These are phyloP conservation scores for Pseudococcus viburni DNA, from an alignment of 2,888 invertebrate genomes.

Conservation along the genomic window DNA sequence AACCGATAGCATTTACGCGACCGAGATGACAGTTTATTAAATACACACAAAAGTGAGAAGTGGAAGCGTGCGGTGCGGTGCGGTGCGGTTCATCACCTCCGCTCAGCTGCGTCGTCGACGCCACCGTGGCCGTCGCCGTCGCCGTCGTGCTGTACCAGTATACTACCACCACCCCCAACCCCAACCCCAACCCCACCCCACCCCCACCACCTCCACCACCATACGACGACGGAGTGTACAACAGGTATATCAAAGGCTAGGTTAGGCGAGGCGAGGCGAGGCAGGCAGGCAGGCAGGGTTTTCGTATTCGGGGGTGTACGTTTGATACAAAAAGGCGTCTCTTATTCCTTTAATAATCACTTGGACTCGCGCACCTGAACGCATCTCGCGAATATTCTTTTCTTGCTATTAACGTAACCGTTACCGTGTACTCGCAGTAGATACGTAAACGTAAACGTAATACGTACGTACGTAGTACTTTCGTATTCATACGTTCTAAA, in stretches of 20 bases:
- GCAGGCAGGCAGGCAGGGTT: constrained; percentile 37
- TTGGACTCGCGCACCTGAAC: constrained; percentile 66
- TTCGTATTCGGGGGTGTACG: constrained; percentile 58
- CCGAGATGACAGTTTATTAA: constrained; percentile 27
- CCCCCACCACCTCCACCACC: not conserved
- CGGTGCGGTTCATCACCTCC: not conserved
- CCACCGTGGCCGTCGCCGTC: not conserved
- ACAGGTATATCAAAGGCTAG: constrained; percentile 54
- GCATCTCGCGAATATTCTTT: constrained; percentile 48
- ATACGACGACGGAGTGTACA: not conserved
- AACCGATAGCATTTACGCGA: constrained; percentile 31
- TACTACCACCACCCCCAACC: not conserved
- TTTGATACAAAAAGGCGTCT: constrained; percentile 65
- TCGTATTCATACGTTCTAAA: too few relatives aligned
- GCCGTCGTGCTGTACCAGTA: not conserved
- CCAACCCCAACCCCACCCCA: too few relatives aligned
- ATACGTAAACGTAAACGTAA: not conserved
- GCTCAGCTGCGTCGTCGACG: not conserved
- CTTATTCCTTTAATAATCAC: constrained; percentile 63
- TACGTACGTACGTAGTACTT: not conserved
- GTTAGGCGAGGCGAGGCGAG: not conserved
- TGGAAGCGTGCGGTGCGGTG: not conserved
- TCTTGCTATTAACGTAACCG: too few relatives aligned
- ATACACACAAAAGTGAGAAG: not conserved
- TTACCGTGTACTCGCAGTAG: not conserved